These are phyloP conservation scores for Parazoanthus swiftii DNA, from an alignment of 92 coral and sea anemone genomes.

Conservation along the genomic window DNA sequence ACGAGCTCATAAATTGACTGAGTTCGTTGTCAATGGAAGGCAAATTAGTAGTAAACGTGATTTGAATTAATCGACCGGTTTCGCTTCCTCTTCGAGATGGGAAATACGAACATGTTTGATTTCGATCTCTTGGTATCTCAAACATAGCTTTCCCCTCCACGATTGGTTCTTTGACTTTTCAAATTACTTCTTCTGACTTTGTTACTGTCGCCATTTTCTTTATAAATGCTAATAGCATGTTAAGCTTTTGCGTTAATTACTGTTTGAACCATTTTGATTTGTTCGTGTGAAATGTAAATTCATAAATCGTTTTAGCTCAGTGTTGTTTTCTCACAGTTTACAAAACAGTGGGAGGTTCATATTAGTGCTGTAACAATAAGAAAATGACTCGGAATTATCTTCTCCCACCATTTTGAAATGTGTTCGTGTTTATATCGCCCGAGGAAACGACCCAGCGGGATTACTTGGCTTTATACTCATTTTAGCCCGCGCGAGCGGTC, in stretches of 20 bases:
- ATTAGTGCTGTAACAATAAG: background rate
- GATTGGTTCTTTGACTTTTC: background rate
- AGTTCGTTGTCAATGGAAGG: background rate
- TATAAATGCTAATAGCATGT: background rate
- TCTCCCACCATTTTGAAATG: background rate
- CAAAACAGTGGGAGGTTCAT: conserved; percentile 24
- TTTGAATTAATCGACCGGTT: conserved; percentile 11
- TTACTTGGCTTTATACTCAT: background rate
- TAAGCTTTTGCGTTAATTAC: background rate
- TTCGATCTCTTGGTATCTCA: background rate
- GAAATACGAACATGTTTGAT: background rate
- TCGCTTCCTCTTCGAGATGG: conserved; percentile 14
- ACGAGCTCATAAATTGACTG: conserved; percentile 2
- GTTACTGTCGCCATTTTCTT: background rate
- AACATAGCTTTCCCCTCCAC: background rate
- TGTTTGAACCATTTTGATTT: background rate
- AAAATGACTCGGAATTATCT: background rate
- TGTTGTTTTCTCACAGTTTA: conserved; percentile 3
- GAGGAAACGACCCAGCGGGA: conserved; percentile 1
- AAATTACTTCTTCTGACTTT: background rate
- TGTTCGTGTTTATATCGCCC: conserved; percentile 11
- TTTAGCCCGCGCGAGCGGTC: conserved; percentile 23
- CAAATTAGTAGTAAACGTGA: background rate
- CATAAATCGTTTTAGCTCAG: conserved; percentile 8
- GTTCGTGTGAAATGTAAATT: conserved; percentile 15